These are phyloP conservation scores for Notamacropus eugenii DNA, from an alignment of 2,797 vertebrate species.

Conservation along the genomic window DNA sequence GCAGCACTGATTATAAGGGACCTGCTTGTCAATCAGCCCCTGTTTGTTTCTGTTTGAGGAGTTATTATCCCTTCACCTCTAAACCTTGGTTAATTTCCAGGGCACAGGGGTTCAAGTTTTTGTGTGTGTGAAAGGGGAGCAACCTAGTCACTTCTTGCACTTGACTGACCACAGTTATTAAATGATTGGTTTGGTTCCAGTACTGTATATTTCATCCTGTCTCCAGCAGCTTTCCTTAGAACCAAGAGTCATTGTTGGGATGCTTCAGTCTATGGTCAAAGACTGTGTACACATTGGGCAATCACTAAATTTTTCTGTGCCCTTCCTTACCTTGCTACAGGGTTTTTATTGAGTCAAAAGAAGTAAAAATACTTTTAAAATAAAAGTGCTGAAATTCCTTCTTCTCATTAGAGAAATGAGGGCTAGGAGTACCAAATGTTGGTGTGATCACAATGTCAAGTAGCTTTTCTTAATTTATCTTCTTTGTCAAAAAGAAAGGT, in stretches of 20 bases:
- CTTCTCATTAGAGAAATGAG: background rate
- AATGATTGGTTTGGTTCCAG: slow-evolving; percentile 51
- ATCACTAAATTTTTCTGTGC: background rate
- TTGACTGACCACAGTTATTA: slow-evolving; percentile 50
- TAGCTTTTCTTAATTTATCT: background rate
- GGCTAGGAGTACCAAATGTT: background rate
- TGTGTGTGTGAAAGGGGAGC: background rate
- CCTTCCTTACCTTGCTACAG: slow-evolving; percentile 74
- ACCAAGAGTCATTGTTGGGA: background rate
- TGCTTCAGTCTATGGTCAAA: background rate
- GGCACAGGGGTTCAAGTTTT: slow-evolving; percentile 53
- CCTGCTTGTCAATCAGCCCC: slow-evolving; percentile 81
- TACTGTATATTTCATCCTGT: background rate
- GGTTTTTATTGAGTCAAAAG: slow-evolving; percentile 78
- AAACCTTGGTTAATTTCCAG: slow-evolving; percentile 74
- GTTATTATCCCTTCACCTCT: slow-evolving; percentile 74
- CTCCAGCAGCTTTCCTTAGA: background rate
- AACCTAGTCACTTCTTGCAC: slow-evolving; percentile 46
- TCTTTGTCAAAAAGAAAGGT: background rate
- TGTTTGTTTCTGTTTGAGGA: slow-evolving; percentile 72
- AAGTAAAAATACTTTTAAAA: slow-evolving; percentile 78
- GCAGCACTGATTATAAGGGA: slow-evolving; percentile 80
- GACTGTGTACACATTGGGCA: background rate
- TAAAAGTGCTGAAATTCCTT: slow-evolving; percentile 49
- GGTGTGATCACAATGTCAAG: background rate